phyloP scores from a whole-genome alignment of 2,888 invertebrate species.

The Spodoptera littoralis region DNA sequence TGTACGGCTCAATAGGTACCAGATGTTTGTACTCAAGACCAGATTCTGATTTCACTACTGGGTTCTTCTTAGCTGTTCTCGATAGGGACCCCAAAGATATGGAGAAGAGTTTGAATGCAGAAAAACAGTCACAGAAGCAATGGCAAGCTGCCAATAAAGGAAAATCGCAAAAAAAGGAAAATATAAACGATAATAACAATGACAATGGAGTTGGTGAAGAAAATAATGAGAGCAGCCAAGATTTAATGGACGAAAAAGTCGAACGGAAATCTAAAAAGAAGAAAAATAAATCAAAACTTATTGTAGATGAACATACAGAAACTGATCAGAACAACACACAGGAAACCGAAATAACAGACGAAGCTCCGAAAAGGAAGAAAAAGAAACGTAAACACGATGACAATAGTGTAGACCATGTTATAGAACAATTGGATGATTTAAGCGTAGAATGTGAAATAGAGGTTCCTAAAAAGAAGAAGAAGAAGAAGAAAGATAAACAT shows the following conservation, averaged over 20 bases:
- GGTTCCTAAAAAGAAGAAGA: constrained; percentile 62
- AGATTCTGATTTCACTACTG: constrained; percentile 94
- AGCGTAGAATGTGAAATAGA: constrained; percentile 31
- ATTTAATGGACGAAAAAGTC: constrained; percentile 10
- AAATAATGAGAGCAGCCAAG: constrained; percentile 28
- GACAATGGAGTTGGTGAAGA: constrained; percentile 32
- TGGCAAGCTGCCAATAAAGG: constrained; percentile 19
- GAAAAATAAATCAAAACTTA: constrained; percentile 47
- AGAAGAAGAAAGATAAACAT: constrained; percentile 61
- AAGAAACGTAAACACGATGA: constrained; percentile 59
- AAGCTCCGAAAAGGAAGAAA: constrained; percentile 51
- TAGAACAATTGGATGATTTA: constrained; percentile 38
- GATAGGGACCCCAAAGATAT: constrained; percentile 89
- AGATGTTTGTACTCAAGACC: constrained; percentile 94
- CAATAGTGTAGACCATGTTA: constrained; percentile 34
- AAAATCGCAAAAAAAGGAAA: constrained; percentile 16
- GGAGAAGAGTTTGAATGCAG: constrained; percentile 60
- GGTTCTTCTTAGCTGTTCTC: constrained; percentile 98
- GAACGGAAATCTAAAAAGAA: constrained; percentile 57
- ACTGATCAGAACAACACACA: neutral
- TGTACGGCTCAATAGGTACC: constrained; percentile 91
- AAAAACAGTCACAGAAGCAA: constrained; percentile 42
- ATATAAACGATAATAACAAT: constrained; percentile 1
- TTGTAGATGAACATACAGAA: constrained; percentile 15
- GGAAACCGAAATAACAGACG: constrained; percentile 8